Evolutionary conservation across 2,888 invertebrate species (phyloP).

Genomic region (Eretmocerus hayati): DNA sequence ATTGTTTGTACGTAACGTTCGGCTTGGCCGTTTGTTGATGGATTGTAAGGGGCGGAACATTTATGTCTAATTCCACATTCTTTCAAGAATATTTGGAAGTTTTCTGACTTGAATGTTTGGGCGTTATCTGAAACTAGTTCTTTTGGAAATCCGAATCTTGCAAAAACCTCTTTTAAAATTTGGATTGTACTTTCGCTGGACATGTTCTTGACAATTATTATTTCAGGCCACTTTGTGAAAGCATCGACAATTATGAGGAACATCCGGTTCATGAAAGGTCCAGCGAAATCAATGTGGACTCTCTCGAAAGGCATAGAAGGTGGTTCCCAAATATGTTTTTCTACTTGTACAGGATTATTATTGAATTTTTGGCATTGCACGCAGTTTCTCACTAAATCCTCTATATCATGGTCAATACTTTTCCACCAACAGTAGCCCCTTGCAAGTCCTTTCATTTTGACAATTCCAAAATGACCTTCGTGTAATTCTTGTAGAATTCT

Average conservation of each 20-base stretch:
- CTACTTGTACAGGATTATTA: not conserved
- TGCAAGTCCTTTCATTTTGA: conserved; percentile 6
- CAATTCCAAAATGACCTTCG: too few relatives aligned
- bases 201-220: conserved; percentile 1
- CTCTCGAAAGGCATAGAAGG: conserved; percentile 2
- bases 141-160: conserved; percentile 12
- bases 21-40: too few relatives aligned
- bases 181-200: not conserved
- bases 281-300: conserved; percentile 5
- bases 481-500: conserved; percentile 1
- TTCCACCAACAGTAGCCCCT: conserved; percentile 12
- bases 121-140: conserved; percentile 13
- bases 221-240: conserved; percentile 1
- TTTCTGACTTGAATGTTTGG: not conserved
- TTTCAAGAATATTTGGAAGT: conserved; percentile 6
- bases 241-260: conserved; percentile 6
- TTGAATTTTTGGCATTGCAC: conserved; percentile 3
- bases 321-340: conserved; percentile 3
- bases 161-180: conserved; percentile 6
- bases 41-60: too few relatives aligned
- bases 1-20: too few relatives aligned
- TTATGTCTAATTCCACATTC: conserved; percentile 6
- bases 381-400: conserved; percentile 8
- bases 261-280: not conserved
- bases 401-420: conserved; percentile 11